Evolutionary conservation across 2,888 invertebrate genomes (phyloP).

Genomic region (Taenaris catops): DNA sequence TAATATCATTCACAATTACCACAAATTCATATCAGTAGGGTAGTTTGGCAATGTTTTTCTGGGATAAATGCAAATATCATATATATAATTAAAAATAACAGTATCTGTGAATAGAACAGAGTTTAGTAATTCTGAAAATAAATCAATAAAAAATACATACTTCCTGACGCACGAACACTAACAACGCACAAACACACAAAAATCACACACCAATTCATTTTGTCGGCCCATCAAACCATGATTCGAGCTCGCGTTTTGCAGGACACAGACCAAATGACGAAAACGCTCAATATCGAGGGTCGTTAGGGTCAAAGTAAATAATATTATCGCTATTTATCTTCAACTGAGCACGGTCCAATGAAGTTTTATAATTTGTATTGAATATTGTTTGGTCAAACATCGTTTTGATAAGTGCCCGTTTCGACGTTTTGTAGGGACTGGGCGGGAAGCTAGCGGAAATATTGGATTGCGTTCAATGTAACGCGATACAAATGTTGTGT

Average conservation of each 20-base stretch:
- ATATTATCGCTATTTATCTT: constrained; percentile 59
- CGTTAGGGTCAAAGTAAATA: constrained; percentile 59
- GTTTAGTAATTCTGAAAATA: too few species aligned
- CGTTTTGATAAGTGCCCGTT: constrained; percentile 7
- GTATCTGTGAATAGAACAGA: too few species aligned
- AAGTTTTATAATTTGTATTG: constrained; percentile 22
- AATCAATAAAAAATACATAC: constrained; percentile 35
- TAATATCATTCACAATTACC: too few species aligned
- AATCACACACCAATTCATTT: constrained; percentile 61
- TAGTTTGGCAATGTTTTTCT: too few species aligned
- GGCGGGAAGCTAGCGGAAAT: constrained; percentile 45
- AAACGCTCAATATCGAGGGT: constrained; percentile 38
- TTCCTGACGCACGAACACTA: constrained; percentile 50
- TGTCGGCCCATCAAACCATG: constrained; percentile 44
- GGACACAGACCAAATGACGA: constrained; percentile 52
- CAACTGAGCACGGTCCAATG: constrained; percentile 28
- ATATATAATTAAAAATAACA: too few species aligned
- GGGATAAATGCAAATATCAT: too few species aligned
- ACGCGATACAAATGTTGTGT: constrained; percentile 18
- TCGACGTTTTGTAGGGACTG: constrained; percentile 20
- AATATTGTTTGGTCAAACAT: constrained; percentile 16
- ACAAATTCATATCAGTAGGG: too few species aligned
- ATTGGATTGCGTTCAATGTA: constrained; percentile 34
- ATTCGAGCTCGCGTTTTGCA: constrained; percentile 37
- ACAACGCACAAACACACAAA: constrained; percentile 58